These are phyloP conservation scores for Lapara coniferarum DNA, from an alignment of 2,888 invertebrate genomes.

Conservation along the genomic window DNA sequence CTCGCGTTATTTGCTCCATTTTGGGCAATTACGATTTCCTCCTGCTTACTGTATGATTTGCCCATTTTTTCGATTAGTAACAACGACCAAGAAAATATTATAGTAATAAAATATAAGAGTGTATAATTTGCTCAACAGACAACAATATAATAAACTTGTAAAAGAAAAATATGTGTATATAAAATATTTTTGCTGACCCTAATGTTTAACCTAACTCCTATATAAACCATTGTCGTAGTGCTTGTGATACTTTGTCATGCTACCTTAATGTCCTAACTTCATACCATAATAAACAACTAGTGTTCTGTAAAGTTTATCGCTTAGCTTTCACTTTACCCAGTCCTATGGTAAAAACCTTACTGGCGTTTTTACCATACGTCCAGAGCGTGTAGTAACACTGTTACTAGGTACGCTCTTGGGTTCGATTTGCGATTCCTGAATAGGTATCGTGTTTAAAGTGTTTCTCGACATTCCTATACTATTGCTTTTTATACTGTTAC, in stretches of 20 bases:
- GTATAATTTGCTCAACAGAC: background rate
- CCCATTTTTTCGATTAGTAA: no score
- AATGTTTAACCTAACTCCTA: no score
- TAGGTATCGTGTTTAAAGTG: no score
- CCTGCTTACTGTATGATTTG: no score
- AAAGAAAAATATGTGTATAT: background rate
- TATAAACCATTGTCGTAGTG: no score
- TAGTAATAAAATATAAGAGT: no score
- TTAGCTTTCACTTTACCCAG: no score
- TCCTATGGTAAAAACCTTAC: background rate
- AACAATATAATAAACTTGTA: background rate
- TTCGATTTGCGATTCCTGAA: background rate
- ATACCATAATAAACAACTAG: background rate
- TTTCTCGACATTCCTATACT: background rate
- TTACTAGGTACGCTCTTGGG: background rate
- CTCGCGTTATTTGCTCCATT: no score
- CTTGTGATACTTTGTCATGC: background rate
- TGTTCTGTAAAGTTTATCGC: background rate
- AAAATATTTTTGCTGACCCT: no score
- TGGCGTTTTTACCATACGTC: conserved; percentile 7
- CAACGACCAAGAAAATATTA: no score
- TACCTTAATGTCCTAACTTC: background rate
- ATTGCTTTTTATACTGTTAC: background rate
- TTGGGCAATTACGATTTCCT: no score
- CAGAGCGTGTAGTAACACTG: background rate